A percentile compares a stretch with the other conserved stretches of the same genome.
phyloP scores from a whole-genome alignment of 1,140 invertebrate genomes.

The Cyclargus thomasi region DNA sequence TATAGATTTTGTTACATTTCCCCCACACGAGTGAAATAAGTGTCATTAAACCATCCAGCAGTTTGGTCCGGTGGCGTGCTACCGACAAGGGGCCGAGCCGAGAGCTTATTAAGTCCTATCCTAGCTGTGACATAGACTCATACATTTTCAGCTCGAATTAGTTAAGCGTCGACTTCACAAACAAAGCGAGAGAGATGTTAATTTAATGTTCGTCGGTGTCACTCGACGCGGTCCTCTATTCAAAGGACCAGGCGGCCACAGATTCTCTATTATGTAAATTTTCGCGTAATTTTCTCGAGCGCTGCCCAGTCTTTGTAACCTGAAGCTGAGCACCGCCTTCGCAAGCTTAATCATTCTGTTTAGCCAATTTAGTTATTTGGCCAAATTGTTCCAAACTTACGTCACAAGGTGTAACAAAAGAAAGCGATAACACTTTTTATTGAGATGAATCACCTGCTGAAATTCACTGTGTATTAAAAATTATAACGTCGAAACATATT shows the following conservation, averaged over 20 bases:
- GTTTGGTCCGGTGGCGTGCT: background rate
- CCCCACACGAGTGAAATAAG: no score
- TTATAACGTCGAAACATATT: no score
- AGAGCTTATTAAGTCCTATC: background rate
- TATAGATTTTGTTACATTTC: no score
- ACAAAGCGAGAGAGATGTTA: slow-evolving; percentile 66
- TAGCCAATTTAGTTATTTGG: background rate
- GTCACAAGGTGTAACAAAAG: no score
- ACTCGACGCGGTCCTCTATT: slow-evolving; percentile 54
- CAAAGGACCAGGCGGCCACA: slow-evolving; percentile 65
- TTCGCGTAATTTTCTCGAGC: slow-evolving; percentile 60
- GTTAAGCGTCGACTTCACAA: slow-evolving; percentile 45
- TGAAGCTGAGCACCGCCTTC: slow-evolving; percentile 32
- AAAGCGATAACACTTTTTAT: no score
- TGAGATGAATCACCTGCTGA: no score
- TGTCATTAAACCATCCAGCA: background rate
- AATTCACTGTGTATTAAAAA: no score
- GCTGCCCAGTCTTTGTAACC: slow-evolving; percentile 64
- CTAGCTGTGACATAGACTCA: background rate
- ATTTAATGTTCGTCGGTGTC: slow-evolving; percentile 66
- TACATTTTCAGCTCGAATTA: slow-evolving; percentile 38
- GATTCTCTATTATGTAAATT: slow-evolving; percentile 74
- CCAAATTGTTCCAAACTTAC: background rate
- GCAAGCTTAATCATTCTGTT: background rate
- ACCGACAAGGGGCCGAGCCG: background rate